Conservation (phyloP, 2,797 vertebrate genomes). For the Gouania willdenowi region DNA sequence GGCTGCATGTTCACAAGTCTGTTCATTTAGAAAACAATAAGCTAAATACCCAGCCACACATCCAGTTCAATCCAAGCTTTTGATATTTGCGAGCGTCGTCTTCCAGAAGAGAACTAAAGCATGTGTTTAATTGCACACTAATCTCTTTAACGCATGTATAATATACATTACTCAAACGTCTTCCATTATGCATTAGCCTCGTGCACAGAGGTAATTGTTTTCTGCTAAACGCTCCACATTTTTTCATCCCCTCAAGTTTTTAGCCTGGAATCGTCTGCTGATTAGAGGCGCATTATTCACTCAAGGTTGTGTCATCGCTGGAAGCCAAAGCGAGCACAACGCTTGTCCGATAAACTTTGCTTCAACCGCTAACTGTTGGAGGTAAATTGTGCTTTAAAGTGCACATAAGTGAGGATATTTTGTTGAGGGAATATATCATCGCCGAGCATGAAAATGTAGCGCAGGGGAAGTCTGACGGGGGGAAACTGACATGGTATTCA, state of each 20-base stretch:
- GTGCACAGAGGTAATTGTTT: slow-evolving; percentile 56
- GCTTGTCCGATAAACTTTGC: slow-evolving; percentile 66
- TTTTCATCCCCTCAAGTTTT: slow-evolving; percentile 40
- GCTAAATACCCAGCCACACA: too few species aligned
- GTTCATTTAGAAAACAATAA: slow-evolving; percentile 21
- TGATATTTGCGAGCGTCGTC: slow-evolving; percentile 20
- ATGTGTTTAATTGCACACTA: slow-evolving; percentile 4
- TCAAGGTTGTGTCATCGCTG: slow-evolving; percentile 73
- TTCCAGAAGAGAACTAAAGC: too few species aligned
- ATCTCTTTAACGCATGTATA: slow-evolving; percentile 5
- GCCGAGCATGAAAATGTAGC: background rate
- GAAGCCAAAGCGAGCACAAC: slow-evolving; percentile 50
- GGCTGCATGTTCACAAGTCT: slow-evolving; percentile 17
- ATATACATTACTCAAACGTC: slow-evolving; percentile 27
- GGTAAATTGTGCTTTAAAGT: slow-evolving; percentile 39
- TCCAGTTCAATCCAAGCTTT: too few species aligned
- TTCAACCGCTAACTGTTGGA: slow-evolving; percentile 54
- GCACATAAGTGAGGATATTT: slow-evolving; percentile 15
- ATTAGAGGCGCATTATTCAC: slow-evolving; percentile 66
- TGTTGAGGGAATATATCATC: slow-evolving; percentile 1
- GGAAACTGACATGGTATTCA: too few species aligned
- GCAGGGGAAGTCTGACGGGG: background rate
- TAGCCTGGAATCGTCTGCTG: slow-evolving; percentile 53
- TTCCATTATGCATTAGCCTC: slow-evolving; percentile 27
- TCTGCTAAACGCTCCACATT: slow-evolving; percentile 54